A percentile compares a stretch with the other conserved stretches of the same genome.
Conservation (phyloP, 2,113 vertebrate species). For the Cyanistes caeruleus region DNA sequence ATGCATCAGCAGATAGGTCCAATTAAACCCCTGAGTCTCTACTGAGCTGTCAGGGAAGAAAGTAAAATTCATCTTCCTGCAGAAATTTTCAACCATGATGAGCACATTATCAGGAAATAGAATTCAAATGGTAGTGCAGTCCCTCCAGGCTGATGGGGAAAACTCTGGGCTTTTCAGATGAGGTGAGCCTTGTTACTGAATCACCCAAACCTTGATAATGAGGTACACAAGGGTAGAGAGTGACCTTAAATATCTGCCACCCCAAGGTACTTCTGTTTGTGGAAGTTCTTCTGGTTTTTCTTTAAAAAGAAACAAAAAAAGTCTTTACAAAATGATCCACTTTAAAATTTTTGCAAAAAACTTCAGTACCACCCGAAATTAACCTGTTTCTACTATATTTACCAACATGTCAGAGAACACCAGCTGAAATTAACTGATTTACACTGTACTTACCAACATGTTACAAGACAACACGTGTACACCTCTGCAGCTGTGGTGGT, state of each 20-base stretch:
- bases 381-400: not conserved
- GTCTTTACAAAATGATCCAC: not conserved
- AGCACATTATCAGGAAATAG: constrained; percentile 52
- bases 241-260: constrained; percentile 21
- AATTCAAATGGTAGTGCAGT: constrained; percentile 22
- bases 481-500: not conserved
- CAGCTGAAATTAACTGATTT: not conserved
- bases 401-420: rapidly evolving
- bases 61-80: constrained; percentile 49
- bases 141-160: not conserved
- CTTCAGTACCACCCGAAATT: not conserved
- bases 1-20: constrained; percentile 21
- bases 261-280: not conserved
- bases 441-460: not conserved
- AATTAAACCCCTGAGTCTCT: constrained; percentile 24
- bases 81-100: constrained; percentile 53
- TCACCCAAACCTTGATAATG: not conserved
- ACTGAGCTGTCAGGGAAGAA: constrained; percentile 47
- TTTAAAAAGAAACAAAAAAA: not conserved
- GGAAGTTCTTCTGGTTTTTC: not conserved
- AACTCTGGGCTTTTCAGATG: not conserved
- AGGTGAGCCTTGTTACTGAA: not conserved
- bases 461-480: rapidly evolving
- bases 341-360: not conserved
- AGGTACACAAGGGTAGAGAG: not conserved